A percentile compares a stretch with the other conserved stretches of the same genome.
phyloP scores from a whole-genome alignment of 2,888 invertebrate genomes.

The Apamea crenata region DNA sequence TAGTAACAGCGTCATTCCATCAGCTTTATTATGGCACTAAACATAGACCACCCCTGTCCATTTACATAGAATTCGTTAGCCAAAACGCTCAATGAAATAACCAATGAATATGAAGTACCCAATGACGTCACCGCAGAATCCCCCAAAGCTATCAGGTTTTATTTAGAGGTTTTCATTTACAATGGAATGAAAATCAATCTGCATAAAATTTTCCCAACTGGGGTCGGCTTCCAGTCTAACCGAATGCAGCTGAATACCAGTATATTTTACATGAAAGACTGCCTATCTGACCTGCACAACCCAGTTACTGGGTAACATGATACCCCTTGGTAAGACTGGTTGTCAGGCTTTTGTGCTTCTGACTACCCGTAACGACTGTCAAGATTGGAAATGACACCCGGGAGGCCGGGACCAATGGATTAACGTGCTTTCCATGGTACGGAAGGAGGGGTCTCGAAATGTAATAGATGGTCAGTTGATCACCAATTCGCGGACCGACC shows the following conservation, averaged over 20 bases:
- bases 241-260: neutral
- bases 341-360: neutral
- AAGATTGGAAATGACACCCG: too few species aligned
- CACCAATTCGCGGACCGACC: too few species aligned
- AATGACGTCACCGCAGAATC: constrained; percentile 33
- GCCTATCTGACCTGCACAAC: neutral
- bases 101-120: constrained; percentile 23
- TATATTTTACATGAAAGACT: neutral
- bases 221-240: neutral
- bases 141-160: constrained; percentile 11
- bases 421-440: too few species aligned
- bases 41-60: neutral
- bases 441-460: too few species aligned
- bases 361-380: too few species aligned
- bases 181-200: neutral
- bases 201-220: neutral
- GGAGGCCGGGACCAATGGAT: too few species aligned
- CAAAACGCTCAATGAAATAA: constrained; percentile 18
- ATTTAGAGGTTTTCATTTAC: constrained; percentile 12
- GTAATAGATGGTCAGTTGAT: too few species aligned
- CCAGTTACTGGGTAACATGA: neutral
- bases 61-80: constrained; percentile 10
- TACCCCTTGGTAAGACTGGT: neutral
- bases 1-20: neutral
- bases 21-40: neutral